These are phyloP conservation scores for Cebidichthys violaceus DNA, from an alignment of 2,113 vertebrate genomes.

Conservation along the genomic window DNA sequence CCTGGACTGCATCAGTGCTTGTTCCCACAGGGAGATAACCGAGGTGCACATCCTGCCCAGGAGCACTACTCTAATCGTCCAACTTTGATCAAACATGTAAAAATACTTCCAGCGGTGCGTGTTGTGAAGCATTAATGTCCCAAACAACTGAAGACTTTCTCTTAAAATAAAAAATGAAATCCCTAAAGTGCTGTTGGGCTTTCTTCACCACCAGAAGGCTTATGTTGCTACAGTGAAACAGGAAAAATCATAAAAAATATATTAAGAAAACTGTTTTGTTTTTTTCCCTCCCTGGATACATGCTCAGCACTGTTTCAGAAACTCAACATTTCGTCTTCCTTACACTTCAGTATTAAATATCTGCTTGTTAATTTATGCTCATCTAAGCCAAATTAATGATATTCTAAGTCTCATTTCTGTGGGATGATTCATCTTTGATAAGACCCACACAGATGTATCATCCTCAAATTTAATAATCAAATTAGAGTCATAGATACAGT, in stretches of 20 bases:
- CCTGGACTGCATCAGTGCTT: background rate
- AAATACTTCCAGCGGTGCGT: constrained; percentile 16
- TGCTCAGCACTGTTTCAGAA: background rate
- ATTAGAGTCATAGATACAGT: constrained; percentile 52
- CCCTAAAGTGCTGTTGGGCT: constrained; percentile 14
- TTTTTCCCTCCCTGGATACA: constrained; percentile 12
- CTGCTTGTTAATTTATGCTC: constrained; percentile 50
- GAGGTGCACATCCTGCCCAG: background rate
- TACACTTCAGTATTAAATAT: constrained; percentile 15
- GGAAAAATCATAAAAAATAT: constrained; percentile 39
- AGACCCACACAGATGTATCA: constrained; percentile 61
- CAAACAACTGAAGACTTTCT: constrained; percentile 1
- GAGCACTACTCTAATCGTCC: background rate
- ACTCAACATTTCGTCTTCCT: constrained; percentile 10
- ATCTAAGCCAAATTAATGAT: constrained; percentile 39
- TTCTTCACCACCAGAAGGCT: constrained; percentile 21
- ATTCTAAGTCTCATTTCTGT: constrained; percentile 39
- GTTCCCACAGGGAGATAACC: constrained; percentile 13
- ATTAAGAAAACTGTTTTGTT: constrained; percentile 10
- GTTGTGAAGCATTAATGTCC: constrained; percentile 26
- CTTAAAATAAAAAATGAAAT: constrained; percentile 35
- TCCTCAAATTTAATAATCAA: constrained; percentile 56
- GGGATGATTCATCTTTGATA: constrained; percentile 60
- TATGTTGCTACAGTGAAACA: constrained; percentile 32
- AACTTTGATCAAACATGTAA: constrained; percentile 23